Base-by-base conservation (phyloP, 2,113 vertebrate genomes). In the Macrotis lagotis region DNA sequence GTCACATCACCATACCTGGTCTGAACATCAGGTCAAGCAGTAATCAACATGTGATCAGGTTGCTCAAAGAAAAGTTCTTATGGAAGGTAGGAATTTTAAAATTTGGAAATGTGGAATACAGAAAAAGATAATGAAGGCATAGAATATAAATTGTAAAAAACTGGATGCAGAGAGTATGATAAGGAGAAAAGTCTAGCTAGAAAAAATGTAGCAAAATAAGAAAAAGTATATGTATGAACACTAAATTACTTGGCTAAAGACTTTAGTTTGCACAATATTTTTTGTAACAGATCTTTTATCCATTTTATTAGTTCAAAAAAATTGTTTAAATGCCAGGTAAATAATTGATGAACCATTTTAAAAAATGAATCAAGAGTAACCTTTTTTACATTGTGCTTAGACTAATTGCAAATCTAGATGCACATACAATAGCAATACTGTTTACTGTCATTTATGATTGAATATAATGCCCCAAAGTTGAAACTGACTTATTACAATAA, bases 341-440 rank as follows among this genome's bases (percentile, higher is more conserved):
- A 37, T 83, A 83, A 83, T 0, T 44, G n/a, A 88, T 24, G 25
- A 28, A 3, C 48, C 66, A 91, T 89, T 93, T 95, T 74, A 74
- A 91, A n/a, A 94, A 94, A 96, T 95, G 53, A 96, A 91, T 96
- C 90, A 93, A 31, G 24, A 28, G 47, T 37, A 16, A 90, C 11
- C 31, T 92, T 91, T 94, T 93, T 92, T 48, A 51, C 50, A 11
- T 53, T 90, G 3, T 47, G 44, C 59, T 49, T 0, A 93, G 50
- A 50, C 90, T 92, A 83, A 55, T 50, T 88, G 31, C 8, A 94
- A 95, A 93, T 59, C 37, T 49, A 91, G 25, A 52, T 14, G 48
- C 51, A 92, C 91, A 96, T 37, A 93, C 49, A 74, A 74, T n/a
- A 74, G 59, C 31, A n/a, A 74, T 88, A 19, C 11, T 94, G n/a